Evolutionary conservation across 2,113 vertebrate genomes (phyloP).

Genomic region (Pavo muticus): DNA sequence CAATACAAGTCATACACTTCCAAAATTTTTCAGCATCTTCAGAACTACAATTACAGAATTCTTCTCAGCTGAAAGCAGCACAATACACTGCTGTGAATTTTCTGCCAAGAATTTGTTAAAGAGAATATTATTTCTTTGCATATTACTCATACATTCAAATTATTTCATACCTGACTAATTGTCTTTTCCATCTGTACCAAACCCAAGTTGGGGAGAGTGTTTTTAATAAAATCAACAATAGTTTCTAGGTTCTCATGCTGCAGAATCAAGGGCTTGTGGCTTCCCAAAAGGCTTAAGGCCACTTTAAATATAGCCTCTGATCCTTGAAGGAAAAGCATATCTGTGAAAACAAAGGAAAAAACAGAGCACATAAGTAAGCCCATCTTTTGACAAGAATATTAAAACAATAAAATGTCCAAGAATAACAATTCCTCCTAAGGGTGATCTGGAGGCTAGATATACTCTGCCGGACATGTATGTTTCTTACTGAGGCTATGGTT

Average conservation of each 20-base stretch:
- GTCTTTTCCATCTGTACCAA: slow-evolving; percentile 98
- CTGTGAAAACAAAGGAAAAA: slow-evolving; percentile 75
- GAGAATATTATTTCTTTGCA: not conserved
- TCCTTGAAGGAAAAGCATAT: slow-evolving; percentile 95
- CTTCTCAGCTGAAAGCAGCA: not conserved
- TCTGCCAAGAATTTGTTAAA: not conserved
- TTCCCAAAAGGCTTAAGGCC: slow-evolving; percentile 91
- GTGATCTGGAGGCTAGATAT: not conserved
- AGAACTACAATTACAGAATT: not conserved
- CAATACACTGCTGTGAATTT: not conserved
- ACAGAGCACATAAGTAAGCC: not conserved
- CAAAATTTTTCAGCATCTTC: not conserved
- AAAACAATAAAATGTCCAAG: not conserved
- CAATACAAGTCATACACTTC: not conserved
- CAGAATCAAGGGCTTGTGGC: slow-evolving; percentile 94
- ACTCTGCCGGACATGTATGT: not conserved
- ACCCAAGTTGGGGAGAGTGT: slow-evolving; percentile 91
- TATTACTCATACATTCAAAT: not conserved
- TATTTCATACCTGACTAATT: slow-evolving; percentile 89
- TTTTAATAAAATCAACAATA: slow-evolving; percentile 96
- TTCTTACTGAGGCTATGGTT: not conserved
- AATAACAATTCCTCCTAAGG: not conserved
- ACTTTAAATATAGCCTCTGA: slow-evolving; percentile 97
- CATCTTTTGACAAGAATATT: slow-evolving; percentile 18
- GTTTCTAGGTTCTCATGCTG: slow-evolving; percentile 94